Conservation (phyloP, 2,888 invertebrate genomes). For the Entomobrya multifasciata region DNA sequence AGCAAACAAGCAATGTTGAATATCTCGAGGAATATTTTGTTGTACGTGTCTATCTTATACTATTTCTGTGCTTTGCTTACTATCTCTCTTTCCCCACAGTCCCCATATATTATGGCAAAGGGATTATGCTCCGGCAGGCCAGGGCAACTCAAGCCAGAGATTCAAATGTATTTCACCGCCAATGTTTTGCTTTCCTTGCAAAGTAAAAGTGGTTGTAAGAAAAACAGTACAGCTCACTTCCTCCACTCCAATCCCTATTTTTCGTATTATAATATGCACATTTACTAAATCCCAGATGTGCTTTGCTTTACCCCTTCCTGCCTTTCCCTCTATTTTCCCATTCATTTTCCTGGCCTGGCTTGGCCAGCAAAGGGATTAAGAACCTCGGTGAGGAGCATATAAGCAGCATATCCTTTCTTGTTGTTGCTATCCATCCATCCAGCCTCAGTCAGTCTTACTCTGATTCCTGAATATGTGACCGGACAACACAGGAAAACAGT, state of each 20-base stretch:
- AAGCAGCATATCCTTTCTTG: slow-evolving; percentile 34
- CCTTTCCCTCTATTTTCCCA: not conserved
- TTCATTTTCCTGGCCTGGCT: not conserved
- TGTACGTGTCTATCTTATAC: slow-evolving; percentile 50
- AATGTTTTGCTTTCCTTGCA: slow-evolving; percentile 11
- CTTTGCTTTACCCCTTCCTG: slow-evolving; percentile 63
- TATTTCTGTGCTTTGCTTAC: slow-evolving; percentile 15
- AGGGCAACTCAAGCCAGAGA: slow-evolving; percentile 24
- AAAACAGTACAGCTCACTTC: not conserved
- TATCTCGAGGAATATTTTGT: slow-evolving; percentile 26
- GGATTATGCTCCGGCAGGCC: slow-evolving; percentile 50
- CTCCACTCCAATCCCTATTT: slow-evolving; percentile 27
- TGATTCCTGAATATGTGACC: slow-evolving; percentile 65
- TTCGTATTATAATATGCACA: slow-evolving; percentile 42
- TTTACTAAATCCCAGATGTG: slow-evolving; percentile 65
- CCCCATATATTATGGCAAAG: slow-evolving; percentile 50
- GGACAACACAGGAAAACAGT: slow-evolving; percentile 60
- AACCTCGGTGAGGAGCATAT: too few relatives aligned
- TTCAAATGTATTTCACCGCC: not conserved
- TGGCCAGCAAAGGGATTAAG: slow-evolving; percentile 57
- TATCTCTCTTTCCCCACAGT: slow-evolving; percentile 33
- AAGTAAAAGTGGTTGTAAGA: not conserved
- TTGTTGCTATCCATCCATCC: slow-evolving; percentile 58
- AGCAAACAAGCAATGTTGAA: too few relatives aligned
- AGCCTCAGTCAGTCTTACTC: too few relatives aligned